Evolutionary conservation across 2,888 invertebrate genomes (phyloP).

Genomic region (Nemotelus nigrinus): DNA sequence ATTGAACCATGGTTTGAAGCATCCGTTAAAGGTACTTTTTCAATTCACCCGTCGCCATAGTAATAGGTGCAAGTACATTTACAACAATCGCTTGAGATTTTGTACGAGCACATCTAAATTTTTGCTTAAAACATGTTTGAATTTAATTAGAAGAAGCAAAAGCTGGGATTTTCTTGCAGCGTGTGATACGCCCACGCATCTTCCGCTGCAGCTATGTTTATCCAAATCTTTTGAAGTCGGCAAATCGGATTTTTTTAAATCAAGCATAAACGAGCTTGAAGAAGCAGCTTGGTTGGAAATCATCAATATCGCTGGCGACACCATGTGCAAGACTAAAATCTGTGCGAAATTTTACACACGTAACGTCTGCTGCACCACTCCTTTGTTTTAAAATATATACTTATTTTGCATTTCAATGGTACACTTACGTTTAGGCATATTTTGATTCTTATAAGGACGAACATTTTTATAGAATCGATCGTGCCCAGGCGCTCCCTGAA

Average conservation of each 20-base stretch:
- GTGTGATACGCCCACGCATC: constrained; percentile 47
- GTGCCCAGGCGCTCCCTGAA: background rate
- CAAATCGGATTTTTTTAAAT: constrained; percentile 49
- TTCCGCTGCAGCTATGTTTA: constrained; percentile 49
- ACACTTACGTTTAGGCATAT: constrained; percentile 51
- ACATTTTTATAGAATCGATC: background rate
- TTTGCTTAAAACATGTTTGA: constrained; percentile 50
- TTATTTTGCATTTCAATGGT: constrained; percentile 52
- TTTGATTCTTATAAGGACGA: background rate
- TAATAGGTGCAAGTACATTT: background rate
- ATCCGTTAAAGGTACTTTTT: background rate
- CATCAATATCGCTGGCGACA: constrained; percentile 51
- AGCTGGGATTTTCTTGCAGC: constrained; percentile 50
- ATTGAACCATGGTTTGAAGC: background rate
- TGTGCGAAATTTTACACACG: constrained; percentile 49
- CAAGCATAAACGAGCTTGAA: constrained; percentile 47
- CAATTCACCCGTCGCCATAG: background rate
- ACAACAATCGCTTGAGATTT: constrained; percentile 49
- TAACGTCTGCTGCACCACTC: constrained; percentile 43
- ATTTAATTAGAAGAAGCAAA: constrained; percentile 51
- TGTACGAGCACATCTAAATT: constrained; percentile 51
- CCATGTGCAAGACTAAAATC: constrained; percentile 49
- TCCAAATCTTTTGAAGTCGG: constrained; percentile 52
- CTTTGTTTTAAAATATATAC: constrained; percentile 53
- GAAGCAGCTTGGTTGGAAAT: constrained; percentile 48